Conservation (phyloP, 2,113 vertebrate genomes). For the Cnemophilus loriae region DNA sequence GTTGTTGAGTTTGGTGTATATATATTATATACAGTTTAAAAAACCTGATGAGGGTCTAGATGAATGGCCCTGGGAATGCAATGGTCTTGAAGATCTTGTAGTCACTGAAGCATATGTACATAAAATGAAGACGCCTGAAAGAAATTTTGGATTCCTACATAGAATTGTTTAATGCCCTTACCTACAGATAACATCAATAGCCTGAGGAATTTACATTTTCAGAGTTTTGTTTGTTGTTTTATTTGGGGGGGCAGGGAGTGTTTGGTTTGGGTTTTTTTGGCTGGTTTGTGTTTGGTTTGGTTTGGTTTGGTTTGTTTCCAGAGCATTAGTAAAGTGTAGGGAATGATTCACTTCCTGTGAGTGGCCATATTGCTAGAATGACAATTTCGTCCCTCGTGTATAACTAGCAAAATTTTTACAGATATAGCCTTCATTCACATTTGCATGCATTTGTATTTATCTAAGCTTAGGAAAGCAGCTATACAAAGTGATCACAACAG, state of each 20-base stretch:
- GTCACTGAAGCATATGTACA: background rate
- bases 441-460: background rate
- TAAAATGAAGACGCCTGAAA: background rate
- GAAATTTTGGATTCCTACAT: background rate
- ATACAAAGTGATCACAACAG: background rate
- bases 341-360: background rate
- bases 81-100: background rate
- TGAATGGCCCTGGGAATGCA: background rate
- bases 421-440: background rate
- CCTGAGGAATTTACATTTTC: background rate
- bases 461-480: background rate
- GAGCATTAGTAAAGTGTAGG: background rate
- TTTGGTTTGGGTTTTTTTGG: background rate
- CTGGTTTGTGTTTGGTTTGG: background rate
- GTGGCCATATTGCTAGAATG: background rate
- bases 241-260: accelerated
- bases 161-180: background rate
- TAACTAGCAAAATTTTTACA: background rate
- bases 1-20: background rate
- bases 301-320: background rate
- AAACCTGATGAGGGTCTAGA: background rate
- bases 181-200: background rate
- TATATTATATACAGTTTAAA: background rate
- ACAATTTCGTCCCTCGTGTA: background rate
- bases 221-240: background rate